phyloP scores from a whole-genome alignment of 2,113 vertebrate species.

The Addax nasomaculatus region DNA sequence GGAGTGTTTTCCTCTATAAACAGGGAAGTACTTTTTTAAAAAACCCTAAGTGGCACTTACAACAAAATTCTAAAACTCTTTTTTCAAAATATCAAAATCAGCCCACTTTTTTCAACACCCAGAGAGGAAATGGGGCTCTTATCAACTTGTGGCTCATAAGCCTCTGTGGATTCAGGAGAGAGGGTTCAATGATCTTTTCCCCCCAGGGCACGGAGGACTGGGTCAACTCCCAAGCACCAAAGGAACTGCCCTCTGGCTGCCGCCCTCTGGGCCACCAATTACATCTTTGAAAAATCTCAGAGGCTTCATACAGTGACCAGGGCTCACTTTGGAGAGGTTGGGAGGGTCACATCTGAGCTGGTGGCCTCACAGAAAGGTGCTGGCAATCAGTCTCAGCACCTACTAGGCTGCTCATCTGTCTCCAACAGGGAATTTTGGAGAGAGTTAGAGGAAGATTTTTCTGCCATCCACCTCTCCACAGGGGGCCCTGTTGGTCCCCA shows the following conservation, averaged over 20 bases:
- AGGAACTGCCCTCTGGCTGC: not conserved
- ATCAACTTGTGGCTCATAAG: not conserved
- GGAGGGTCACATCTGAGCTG: not conserved
- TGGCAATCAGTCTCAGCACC: not conserved
- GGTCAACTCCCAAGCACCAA: not conserved
- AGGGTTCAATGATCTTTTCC: not conserved
- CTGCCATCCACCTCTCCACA: not conserved
- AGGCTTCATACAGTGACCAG: not conserved
- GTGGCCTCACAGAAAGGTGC: not conserved
- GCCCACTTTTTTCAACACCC: slow-evolving; percentile 34
- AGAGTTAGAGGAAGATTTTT: slow-evolving; percentile 11
- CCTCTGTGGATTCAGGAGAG: not conserved
- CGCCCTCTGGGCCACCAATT: not conserved
- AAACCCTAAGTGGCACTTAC: slow-evolving; percentile 52
- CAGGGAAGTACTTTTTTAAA: slow-evolving; percentile 46
- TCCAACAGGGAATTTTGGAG: slow-evolving; percentile 36
- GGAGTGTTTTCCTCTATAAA: slow-evolving; percentile 64
- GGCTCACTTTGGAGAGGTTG: not conserved
- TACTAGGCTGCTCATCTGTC: not conserved
- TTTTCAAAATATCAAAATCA: slow-evolving; percentile 64
- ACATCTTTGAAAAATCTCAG: not conserved
- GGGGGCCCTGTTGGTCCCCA: not conserved
- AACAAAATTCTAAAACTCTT: slow-evolving; percentile 52
- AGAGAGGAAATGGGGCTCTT: slow-evolving; percentile 33
- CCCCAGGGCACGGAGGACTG: not conserved